phyloP scores from a whole-genome alignment of 2,113 vertebrate species.

The Colaptes auratus region DNA sequence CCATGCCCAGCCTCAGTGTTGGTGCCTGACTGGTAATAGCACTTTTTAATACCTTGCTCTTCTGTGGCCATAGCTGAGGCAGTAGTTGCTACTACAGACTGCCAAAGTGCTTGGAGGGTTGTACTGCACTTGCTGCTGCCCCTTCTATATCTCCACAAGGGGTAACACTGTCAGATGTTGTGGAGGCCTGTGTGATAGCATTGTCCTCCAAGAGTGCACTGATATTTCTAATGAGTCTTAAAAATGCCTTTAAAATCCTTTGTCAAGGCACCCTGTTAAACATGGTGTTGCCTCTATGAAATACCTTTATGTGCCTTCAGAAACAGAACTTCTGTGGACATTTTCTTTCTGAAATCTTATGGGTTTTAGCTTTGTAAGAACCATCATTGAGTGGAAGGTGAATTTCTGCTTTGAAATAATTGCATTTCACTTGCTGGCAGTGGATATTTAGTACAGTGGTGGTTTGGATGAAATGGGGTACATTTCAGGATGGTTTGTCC shows the following conservation, averaged over 20 bases:
- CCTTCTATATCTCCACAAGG: not conserved
- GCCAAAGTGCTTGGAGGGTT: not conserved
- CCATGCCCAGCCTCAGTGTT: not conserved
- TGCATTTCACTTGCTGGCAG: not conserved
- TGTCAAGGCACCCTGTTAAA: not conserved
- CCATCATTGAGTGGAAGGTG: not conserved
- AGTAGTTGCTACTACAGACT: not conserved
- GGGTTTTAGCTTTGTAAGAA: not conserved
- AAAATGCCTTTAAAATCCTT: not conserved
- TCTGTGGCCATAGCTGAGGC: not conserved
- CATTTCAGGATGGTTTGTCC: not conserved
- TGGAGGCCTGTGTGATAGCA: not conserved
- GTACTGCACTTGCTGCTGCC: not conserved
- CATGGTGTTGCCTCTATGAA: not conserved
- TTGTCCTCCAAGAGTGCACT: not conserved
- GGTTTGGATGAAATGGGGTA: not conserved
- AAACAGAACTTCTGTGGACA: not conserved
- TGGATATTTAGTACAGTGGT: not conserved
- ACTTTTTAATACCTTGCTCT: not conserved
- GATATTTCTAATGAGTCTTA: slow-evolving; percentile 16
- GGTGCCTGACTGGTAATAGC: not conserved
- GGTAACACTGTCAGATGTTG: not conserved
- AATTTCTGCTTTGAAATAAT: not conserved
- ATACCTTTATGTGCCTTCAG: not conserved
- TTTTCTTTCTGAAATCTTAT: not conserved